These are phyloP conservation scores for Chloroceryle amazona DNA, from an alignment of 2,797 vertebrate genomes.

Conservation along the genomic window DNA sequence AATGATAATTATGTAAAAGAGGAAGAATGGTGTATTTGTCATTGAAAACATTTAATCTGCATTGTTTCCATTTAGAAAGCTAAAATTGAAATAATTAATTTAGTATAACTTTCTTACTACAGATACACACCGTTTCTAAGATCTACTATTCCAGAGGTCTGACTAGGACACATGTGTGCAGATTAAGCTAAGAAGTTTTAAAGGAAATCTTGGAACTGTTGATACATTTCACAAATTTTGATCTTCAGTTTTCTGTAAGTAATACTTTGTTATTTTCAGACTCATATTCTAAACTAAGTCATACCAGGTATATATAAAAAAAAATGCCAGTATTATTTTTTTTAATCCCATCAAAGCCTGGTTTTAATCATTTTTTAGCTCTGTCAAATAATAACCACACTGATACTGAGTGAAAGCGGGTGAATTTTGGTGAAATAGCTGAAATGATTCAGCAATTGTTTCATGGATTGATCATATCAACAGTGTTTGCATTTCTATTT, in stretches of 20 bases:
- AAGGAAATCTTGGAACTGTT: background rate
- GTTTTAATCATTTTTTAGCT: background rate
- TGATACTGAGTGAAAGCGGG: background rate
- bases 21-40: background rate
- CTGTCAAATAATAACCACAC: background rate
- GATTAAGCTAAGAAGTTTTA: background rate
- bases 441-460: background rate
- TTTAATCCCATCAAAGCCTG: background rate
- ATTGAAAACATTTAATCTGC: background rate
- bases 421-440: background rate
- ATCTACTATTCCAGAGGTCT: background rate
- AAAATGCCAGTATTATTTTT: background rate
- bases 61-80: background rate
- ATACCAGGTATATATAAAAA: rapidly evolving
- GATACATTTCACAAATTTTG: background rate
- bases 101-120: background rate
- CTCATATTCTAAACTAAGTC: background rate
- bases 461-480: rapidly evolving
- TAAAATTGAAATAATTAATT: background rate
- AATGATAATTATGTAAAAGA: background rate
- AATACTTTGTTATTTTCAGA: background rate
- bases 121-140: background rate
- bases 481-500: background rate
- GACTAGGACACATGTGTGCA: background rate
- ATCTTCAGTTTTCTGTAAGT: background rate